Conservation (phyloP, 2,113 vertebrate species). For the Ptilorrhoa leucosticta region DNA sequence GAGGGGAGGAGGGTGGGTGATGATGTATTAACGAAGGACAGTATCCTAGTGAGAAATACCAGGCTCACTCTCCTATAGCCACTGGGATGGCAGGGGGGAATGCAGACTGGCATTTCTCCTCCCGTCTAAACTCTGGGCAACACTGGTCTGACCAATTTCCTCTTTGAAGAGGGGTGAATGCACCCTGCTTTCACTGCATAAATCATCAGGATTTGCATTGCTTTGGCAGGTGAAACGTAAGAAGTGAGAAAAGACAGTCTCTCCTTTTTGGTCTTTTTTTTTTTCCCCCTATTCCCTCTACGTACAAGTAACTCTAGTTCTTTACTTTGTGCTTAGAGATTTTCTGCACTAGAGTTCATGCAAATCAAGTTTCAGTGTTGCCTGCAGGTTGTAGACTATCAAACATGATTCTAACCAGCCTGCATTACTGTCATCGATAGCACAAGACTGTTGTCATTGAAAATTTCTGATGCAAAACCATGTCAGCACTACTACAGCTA, state of each 20-base stretch:
- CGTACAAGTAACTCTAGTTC: not conserved
- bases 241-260: not conserved
- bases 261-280: not conserved
- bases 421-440: not conserved
- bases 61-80: not conserved
- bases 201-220: not conserved
- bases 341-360: not conserved
- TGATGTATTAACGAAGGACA: not conserved
- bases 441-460: not conserved
- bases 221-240: not conserved
- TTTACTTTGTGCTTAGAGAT: not conserved
- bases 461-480: not conserved
- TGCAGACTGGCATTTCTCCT: not conserved
- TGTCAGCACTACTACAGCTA: not conserved
- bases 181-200: not conserved
- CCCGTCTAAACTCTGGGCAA: not conserved
- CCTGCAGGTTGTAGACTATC: not conserved
- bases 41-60: constrained; percentile 21
- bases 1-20: not conserved
- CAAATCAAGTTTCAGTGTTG: not conserved
- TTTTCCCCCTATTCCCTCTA: not conserved
- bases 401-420: not conserved
- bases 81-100: not conserved
- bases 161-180: not conserved
- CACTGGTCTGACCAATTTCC: not conserved